phyloP scores from a whole-genome alignment of 2,113 vertebrate genomes.

The Phocoena phocoena region DNA sequence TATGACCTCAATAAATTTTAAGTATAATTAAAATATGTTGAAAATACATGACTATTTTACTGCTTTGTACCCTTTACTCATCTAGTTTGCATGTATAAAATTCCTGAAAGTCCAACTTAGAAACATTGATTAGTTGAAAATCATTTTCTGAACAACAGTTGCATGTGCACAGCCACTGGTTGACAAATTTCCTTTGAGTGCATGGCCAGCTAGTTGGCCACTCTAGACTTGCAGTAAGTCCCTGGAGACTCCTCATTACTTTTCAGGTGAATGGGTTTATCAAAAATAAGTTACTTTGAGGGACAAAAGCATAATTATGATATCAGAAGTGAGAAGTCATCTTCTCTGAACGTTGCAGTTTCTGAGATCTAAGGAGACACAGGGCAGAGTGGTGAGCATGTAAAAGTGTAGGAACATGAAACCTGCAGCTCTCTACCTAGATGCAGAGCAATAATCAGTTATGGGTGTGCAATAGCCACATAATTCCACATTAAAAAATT shows the following conservation, averaged over 20 bases:
- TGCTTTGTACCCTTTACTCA: neutral
- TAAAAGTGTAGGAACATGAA: neutral
- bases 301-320: neutral
- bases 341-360: neutral
- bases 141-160: neutral
- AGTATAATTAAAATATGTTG: neutral
- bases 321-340: neutral
- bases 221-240: neutral
- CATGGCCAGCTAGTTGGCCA: neutral
- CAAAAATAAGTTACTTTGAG: neutral
- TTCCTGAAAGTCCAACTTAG: neutral
- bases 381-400: neutral
- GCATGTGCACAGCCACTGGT: neutral
- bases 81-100: neutral
- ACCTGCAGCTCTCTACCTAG: neutral
- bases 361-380: neutral
- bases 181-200: neutral
- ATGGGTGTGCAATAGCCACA: accelerated
- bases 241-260: neutral
- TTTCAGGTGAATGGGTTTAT: neutral
- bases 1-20: neutral
- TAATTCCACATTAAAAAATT: neutral
- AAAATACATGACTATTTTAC: neutral
- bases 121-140: neutral
- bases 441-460: neutral